Base-by-base conservation (phyloP, 2,113 vertebrate genomes). In the Psilopsiagon aymara region DNA sequence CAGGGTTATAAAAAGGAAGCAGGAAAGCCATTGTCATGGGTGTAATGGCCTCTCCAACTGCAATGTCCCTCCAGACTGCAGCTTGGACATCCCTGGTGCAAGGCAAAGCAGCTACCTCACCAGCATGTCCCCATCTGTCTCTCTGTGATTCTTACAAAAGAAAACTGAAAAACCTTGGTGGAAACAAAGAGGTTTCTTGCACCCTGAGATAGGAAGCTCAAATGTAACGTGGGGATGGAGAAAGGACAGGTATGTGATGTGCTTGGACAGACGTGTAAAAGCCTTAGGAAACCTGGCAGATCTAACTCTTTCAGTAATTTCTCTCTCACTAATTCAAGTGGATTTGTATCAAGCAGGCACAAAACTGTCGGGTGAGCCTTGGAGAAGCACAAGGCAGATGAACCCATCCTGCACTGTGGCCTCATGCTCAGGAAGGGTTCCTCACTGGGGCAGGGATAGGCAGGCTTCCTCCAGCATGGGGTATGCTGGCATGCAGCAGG, bases 31-130 rank as follows among this genome's bases (percentile, higher is more conserved):
- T 39, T 11, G 7, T 63, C 44, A 28, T 5, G 29, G 33, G 6
- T 29, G 11, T 19, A 47, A 33, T 7, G 2, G 18, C 35, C 14
- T 88, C 6, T 73, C 28, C 60, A 27, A 31, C 0, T 0, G 31
- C 35, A 20, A 51, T 66, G 27, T 47, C 24, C 39, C 44, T 82
- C 55, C 59, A 90, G 47, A 25, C 6, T 2, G 3, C 2, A 1
- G 13, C 4, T 81, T 21, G 37, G 43, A 44, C 9, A 69, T 19
- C 23, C 13, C 27, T 46, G 17, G 13, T 41, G 12, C 25, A 43
- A 88, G 55, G 41, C 20, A 46, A 91, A 44, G 55, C 13, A 77
- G 20, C 47, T 90, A n/a, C n/a, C 43, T 63, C 64, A 81, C 24
- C 59, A 92, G n/a, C 39, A 53, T 49, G 20, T 33, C 59, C 17